A percentile compares a stretch with the other conserved stretches of the same genome.
These are phyloP conservation scores for Smithornis capensis DNA, from an alignment of 2,113 vertebrate genomes.

Conservation along the genomic window DNA sequence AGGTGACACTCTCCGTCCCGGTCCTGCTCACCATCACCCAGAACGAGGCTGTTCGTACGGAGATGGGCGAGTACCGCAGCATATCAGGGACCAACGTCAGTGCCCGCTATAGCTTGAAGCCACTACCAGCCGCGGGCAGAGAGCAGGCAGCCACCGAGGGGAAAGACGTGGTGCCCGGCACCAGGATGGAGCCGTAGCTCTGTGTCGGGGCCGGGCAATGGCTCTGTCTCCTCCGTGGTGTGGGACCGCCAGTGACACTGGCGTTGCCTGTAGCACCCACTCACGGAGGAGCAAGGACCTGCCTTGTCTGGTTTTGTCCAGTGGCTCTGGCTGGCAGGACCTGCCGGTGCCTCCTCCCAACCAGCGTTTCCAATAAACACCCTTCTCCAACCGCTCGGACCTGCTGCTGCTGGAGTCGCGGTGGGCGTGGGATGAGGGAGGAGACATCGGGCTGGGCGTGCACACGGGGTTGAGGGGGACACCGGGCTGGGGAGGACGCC, in stretches of 20 bases:
- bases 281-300: not conserved
- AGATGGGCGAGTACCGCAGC: slow-evolving; percentile 60
- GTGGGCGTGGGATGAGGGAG: not conserved
- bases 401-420: not conserved
- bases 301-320: no score
- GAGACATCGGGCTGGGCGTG: not conserved
- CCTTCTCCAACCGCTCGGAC: not conserved
- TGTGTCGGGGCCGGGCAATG: rapidly evolving
- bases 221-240: not conserved
- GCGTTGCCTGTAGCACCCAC: not conserved
- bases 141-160: not conserved
- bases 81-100: slow-evolving; percentile 53
- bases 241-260: not conserved
- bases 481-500: not conserved
- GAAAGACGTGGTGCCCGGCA: rapidly evolving
- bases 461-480: no score
- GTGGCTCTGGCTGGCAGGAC: not conserved
- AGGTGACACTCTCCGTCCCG: slow-evolving; percentile 16
- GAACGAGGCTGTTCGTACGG: slow-evolving; percentile 13
- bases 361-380: not conserved
- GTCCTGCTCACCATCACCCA: slow-evolving; percentile 65
- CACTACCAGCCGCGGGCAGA: not conserved
- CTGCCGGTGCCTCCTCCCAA: not conserved
- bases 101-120: slow-evolving; percentile 52
- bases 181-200: not conserved